Conservation (phyloP, 2,113 vertebrate genomes). For the Equus przewalskii region DNA sequence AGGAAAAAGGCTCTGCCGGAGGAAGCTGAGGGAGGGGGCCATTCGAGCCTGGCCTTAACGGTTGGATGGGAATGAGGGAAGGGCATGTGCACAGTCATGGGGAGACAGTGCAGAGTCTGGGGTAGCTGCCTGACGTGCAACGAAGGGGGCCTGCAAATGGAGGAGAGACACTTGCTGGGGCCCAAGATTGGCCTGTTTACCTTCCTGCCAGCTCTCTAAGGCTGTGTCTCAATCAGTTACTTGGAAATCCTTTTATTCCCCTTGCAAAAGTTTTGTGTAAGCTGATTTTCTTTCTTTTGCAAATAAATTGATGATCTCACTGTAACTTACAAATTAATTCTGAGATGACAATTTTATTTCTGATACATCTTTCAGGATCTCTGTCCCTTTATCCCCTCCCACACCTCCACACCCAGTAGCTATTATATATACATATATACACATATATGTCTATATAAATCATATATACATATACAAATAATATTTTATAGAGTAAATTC, state of each 20-base stretch:
- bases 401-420: background rate
- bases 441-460: background rate
- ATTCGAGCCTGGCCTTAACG: background rate
- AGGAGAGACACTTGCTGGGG: background rate
- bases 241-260: background rate
- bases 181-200: background rate
- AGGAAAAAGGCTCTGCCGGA: background rate
- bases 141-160: background rate
- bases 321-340: background rate
- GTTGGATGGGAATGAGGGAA: background rate
- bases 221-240: background rate
- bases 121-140: too few relatives aligned
- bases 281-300: background rate
- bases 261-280: background rate
- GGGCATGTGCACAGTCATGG: background rate
- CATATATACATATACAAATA: background rate
- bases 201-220: background rate
- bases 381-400: background rate
- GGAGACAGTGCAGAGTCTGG: background rate
- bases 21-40: background rate
- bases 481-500: background rate
- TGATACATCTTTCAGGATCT: background rate
- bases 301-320: background rate
- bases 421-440: background rate
- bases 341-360: constrained; percentile 27